A percentile compares a stretch with the other conserved stretches of the same genome.
Conservation (phyloP, 1,140 invertebrate species). For the Nasonia giraulti region DNA sequence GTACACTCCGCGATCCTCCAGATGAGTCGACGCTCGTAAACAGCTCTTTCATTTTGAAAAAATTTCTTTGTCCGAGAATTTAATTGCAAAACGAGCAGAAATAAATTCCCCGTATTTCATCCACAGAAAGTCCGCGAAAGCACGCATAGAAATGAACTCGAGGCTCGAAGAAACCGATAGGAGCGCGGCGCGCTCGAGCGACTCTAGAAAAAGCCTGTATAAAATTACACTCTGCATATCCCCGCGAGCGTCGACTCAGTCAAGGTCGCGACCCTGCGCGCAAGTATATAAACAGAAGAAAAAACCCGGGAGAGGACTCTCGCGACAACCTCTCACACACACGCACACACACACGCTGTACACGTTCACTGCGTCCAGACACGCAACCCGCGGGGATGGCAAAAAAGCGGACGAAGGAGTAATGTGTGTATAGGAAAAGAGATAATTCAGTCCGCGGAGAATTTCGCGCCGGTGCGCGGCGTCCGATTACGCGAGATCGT, state of each 20-base stretch:
- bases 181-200: too few relatives aligned
- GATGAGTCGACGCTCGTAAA: neutral
- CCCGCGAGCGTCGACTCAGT: slow-evolving; percentile 30
- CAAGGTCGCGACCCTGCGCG: slow-evolving; percentile 36
- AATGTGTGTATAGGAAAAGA: neutral
- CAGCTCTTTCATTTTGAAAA: too few relatives aligned
- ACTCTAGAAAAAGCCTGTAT: neutral
- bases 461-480: neutral
- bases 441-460: slow-evolving; percentile 45
- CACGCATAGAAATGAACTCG: neutral
- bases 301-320: slow-evolving; percentile 8
- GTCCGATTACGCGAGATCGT: slow-evolving; percentile 39
- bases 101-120: neutral
- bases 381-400: neutral
- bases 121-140: neutral
- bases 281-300: neutral
- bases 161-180: neutral
- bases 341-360: too few relatives aligned
- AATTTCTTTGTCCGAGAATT: neutral
- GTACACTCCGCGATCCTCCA: neutral
- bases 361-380: neutral
- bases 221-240: slow-evolving; percentile 4
- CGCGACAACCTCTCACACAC: slow-evolving; percentile 5
- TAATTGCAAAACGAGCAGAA: neutral
- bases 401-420: neutral